Base-by-base conservation (phyloP, 2,888 invertebrate species). In the Heliconius aoede region DNA sequence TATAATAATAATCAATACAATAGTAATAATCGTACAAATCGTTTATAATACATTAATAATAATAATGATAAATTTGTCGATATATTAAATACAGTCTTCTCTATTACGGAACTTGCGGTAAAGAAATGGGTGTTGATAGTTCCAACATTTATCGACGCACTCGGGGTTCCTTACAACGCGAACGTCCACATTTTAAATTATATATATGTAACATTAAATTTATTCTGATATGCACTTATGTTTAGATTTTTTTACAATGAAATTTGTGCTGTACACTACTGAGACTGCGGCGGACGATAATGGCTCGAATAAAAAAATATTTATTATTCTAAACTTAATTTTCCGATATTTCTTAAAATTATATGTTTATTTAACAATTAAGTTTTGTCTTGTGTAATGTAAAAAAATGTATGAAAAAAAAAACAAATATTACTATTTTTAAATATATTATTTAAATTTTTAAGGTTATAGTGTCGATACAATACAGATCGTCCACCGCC, bases 201-300 rank as follows among this genome's bases (percentile, higher is more conserved):
- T 91, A 92, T 46, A 46, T 86, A 74, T 85, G 91, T 92, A 92
- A 91, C 87, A 89, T 90, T 93, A 92, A 87, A 90, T 91, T 91
- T 93, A 92, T 86, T 89, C 89, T 93, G 93, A 93, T 93, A 93
- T 93, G 93, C 93, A 90, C 93, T 93, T 93, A 93, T 88, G 85
- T 89, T 89, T 91, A 91, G 28, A 73, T 85, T 36, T 85, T 58
- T 89, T 90, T 93, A 93, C 93, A 93, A 88, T 90, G 89, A 91
- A 86, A 86, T 91, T 93, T 93, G 93, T 93, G 93, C 93, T 93
- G 91, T 93, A 93, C 93, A 93, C 85, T 90, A 90, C 85, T 68
- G 79, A 75, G 68, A 73, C 67, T 73, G 78, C 55, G 74, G 62
- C 79, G 76, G 73, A 76, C 80, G 78, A 72, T 28, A 26, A 7